Base-by-base conservation (phyloP, 2,113 vertebrate species). In the Oncorhynchus keta region DNA sequence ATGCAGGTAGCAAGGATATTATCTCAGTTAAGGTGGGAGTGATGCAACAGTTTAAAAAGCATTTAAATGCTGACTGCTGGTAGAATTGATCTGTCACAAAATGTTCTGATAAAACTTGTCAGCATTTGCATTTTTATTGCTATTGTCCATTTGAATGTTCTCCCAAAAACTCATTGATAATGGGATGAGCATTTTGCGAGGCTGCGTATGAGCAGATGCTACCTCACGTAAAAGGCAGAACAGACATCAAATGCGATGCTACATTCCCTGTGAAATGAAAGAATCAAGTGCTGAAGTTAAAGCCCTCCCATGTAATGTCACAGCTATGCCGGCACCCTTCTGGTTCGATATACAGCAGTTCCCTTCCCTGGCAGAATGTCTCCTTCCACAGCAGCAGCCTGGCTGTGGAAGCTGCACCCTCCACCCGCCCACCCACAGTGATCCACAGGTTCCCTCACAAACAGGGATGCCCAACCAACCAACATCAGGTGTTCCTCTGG, bases 71-170 rank as follows among this genome's bases (percentile, higher is more conserved):
- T 73, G 76, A 86, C 35, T 79, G 78, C 84, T 65, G 73, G 66
- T 65, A 81, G 64, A 77, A 80, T 79, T 77, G 77, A 84, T 82
- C 16, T 39, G 74, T 74, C 66, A 83, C 65, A 81, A 76, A 79
- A 75, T 72, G 76, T 78, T 85, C 57, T 64, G 80, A 84, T 83
- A 79, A 75, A 55, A 55, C 24, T 73, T 77, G 55, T 81, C 62
- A 16, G 45, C 70, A 90, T 93, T 91, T 79, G 71, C 89, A 90
- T 91, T 89, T 91, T 90, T 91, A 91, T 88, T 83, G 86, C 82
- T 75, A 69, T 76, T 88, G 83, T 80, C 82, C 76, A 69, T 81
- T 82, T 82, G 16, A 84, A 83, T 87, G 80, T 74, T 59, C 78
- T 70, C 76, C 45, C 75, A 59, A 59, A 74, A 68, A 75, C 1